These are phyloP conservation scores for Pomacea canaliculata DNA, from an alignment of 2,888 invertebrate genomes.

Conservation along the genomic window DNA sequence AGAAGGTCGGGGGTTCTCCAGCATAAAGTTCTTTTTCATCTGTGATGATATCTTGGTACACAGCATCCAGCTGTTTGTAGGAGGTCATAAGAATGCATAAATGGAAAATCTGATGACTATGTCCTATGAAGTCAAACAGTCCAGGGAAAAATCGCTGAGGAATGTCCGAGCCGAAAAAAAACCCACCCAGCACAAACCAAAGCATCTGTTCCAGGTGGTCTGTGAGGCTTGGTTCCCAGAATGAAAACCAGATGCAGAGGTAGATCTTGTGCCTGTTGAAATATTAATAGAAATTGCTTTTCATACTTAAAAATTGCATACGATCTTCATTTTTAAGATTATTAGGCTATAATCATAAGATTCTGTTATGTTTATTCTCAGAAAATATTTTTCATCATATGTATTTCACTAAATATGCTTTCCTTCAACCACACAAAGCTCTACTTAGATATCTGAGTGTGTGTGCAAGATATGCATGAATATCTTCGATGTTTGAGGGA, in stretches of 20 bases:
- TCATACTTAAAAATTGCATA: background rate
- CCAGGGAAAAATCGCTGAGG: constrained; percentile 66
- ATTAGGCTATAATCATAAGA: background rate
- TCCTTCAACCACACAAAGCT: no score
- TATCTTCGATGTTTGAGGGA: no score
- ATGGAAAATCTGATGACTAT: constrained; percentile 69
- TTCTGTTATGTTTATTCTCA: background rate
- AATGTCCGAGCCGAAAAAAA: constrained; percentile 67
- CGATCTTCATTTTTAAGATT: background rate
- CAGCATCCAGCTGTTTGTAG: constrained; percentile 63
- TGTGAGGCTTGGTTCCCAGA: constrained; percentile 57
- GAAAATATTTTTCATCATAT: background rate
- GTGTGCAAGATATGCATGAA: no score
- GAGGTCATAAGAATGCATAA: constrained; percentile 65
- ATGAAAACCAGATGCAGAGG: constrained; percentile 39
- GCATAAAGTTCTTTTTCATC: constrained; percentile 41
- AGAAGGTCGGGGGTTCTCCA: constrained; percentile 55
- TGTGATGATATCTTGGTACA: constrained; percentile 59
- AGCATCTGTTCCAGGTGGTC: constrained; percentile 63
- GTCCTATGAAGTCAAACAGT: constrained; percentile 64
- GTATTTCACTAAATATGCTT: no score
- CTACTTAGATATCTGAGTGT: no score
- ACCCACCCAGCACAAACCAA: constrained; percentile 64
- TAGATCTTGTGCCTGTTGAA: constrained; percentile 52
- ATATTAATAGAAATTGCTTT: background rate